Base-by-base conservation (phyloP, 2,113 vertebrate genomes). In the Melanerpes formicivorus region DNA sequence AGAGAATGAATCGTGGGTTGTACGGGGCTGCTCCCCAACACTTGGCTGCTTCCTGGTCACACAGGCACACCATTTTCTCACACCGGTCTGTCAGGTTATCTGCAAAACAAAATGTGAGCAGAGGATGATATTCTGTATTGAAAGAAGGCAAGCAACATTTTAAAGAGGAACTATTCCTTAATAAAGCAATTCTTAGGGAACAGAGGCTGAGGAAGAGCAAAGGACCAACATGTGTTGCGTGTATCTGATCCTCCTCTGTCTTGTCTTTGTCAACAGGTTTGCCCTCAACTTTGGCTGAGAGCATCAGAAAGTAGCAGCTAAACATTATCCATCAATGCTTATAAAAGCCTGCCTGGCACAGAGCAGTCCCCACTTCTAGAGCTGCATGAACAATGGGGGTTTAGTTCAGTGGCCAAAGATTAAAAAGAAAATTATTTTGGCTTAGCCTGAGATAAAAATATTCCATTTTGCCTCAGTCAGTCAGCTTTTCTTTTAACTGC, bases 51-150 rank as follows among this genome's bases (percentile, higher is more conserved):
- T 98, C 97, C 93, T 95, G 97, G 97, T 99, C 99, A 93, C 99
- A 99, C 42, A 97, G 96, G 96, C 99, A 99, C 50, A 98, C 90
- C 72, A 98, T 95, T 94, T 98, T 98, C 91, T 99, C 97, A 94
- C 99, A 99, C 32, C 55, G 95, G 92, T 99, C 97, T 90, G 97
- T 90, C 79, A 98, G 74, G 16, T 98, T 95, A 91, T 98, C 99
- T 99, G 97, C 86, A 98, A 97, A 84, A 97, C 93, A 97, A 56
- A 92, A 95, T 54, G 60, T 87, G 54, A 94, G 67, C 2, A 0
- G 5, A 76, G 15, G 16, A 30, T 87, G 34, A 87, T 14, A 67
- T 64, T 77, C 69, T 52, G 7, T 46, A 60, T 32, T 2, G 2
- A 19, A 30, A 0, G 4, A 74, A 83, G 48, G 52, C 29, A 14